Evolutionary conservation across 2,888 invertebrate genomes (phyloP), one percentile per base, ranked within the genome.

Genomic region (Pyrrhosoma nymphula): DNA sequence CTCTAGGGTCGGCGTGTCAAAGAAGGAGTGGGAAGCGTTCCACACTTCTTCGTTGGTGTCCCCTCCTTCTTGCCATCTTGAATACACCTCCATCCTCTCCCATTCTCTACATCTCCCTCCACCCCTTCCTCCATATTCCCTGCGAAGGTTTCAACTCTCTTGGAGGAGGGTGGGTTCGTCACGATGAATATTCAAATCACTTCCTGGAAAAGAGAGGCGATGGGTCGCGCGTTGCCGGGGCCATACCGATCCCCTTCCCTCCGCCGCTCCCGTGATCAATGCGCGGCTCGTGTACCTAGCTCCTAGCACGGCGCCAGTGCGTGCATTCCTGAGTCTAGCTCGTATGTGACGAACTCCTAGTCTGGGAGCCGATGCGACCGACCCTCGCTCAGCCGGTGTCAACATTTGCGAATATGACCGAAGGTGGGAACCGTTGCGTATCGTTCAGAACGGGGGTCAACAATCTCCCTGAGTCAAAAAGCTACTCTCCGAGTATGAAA

Each of bases 111-210:
- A 8, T 20, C 47, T 6, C 89, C 20, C 55, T n/a, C 26, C 12
- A 23, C 23, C 89, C 23, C 55, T 20, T 8, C 89, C 47, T n/a
- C 55, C 89, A 55, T 3, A 20, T 16, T 23, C 55, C 89, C 55
- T 55, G 16, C 56, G 3, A 60, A 2, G 18, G 0, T 20, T 60
- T 60, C 60, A 18, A 2, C 18, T 14, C 20, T 14, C 56, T 2
- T 10, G 6, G 56, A n/a, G 35, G n/a, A 35, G 20, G 63, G 60
- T 35, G 35, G 16, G 30, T 82, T 93, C 35, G 75, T 69, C 47
- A 47, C 63, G 75, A 60, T 75, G 69, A 75, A 93, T 93, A 75
- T 93, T 93, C 93, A 93, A 69, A 75, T 69, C 69, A 75, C 69
- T 93, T 75, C 75, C 93, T 69, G 91, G 47, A 93, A 47, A 60